Evolutionary conservation across 2,797 vertebrate species (phyloP), one percentile per base, ranked within the genome.

Genomic region (Xiphorhynchus erythropygius): DNA sequence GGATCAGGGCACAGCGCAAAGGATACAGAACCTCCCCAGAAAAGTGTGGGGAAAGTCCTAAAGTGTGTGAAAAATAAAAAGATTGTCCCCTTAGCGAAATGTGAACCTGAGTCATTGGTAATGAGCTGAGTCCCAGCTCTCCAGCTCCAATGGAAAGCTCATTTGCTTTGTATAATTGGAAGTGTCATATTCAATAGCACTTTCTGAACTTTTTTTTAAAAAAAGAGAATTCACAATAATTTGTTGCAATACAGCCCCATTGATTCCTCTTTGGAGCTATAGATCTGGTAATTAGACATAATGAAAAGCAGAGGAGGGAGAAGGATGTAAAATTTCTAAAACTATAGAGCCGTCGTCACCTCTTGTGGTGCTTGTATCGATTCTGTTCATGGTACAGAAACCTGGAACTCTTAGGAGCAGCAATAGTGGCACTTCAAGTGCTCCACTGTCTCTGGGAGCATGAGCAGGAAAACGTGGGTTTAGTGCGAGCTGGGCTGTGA

Each of bases 171-270:
- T 52, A 13, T 86, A 96, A 96, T 94, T 91, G 76, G 53, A 89
- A 84, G 67, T 96, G 95, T 88, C 96, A 96, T 95, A 89, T 93
- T 94, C 93, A 92, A 88, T 92, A 82, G 76, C 75, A 71, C 85
- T 81, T 88, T 56, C 87, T 39, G 56, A 82, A 94, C 78, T 84
- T 86, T 44, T 22, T 22, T 44, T n/a, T 30, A 22, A 39, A 24
- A 69, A 24, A 27, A 73, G 39, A 69, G 30, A 87, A 87, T 82
- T 90, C 88, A 64, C 78, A 80, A 89, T 84, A 84, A 96, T 95
- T 93, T 94, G 60, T 63, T 67, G 91, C 30, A 95, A 88, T 92
- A 75, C 64, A 84, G 79, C 37, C 63, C 79, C 84, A 96, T 93
- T 78, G 96, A 96, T 97, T 91, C 88, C 63, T 83, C 56, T 90